Conservation (phyloP, 2,888 invertebrate species). For the Drosophila prostipennis region DNA sequence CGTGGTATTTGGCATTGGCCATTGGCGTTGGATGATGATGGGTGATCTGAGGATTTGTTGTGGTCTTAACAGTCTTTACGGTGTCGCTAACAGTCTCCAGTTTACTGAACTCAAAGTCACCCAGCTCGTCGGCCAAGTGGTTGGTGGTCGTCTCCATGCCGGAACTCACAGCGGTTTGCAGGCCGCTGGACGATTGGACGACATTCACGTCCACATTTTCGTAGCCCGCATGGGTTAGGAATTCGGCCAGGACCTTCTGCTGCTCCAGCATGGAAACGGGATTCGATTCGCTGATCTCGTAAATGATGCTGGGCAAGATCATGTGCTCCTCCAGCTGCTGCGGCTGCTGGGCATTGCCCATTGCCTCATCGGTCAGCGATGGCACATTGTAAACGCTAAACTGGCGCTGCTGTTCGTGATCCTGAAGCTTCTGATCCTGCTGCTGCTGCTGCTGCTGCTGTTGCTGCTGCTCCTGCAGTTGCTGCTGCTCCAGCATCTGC, state of each 20-base stretch:
- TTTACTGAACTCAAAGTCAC: slow-evolving; percentile 73
- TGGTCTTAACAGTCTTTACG: slow-evolving; percentile 73
- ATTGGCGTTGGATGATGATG: slow-evolving; percentile 58
- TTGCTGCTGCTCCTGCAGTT: slow-evolving; percentile 62
- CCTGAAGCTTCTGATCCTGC: slow-evolving; percentile 56
- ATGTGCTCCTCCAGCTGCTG: slow-evolving; percentile 64
- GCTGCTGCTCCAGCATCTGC: slow-evolving; percentile 66
- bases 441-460: slow-evolving; percentile 63
- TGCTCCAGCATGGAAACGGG: slow-evolving; percentile 77
- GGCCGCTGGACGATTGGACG: slow-evolving; percentile 46
- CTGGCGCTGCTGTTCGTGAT: slow-evolving; percentile 53
- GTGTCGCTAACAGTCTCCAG: slow-evolving; percentile 75
- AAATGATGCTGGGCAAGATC: slow-evolving; percentile 74
- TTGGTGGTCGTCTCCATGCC: slow-evolving; percentile 23
- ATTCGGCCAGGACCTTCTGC: slow-evolving; percentile 79
- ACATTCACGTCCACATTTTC: slow-evolving; percentile 70
- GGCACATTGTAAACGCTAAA: slow-evolving; percentile 79
- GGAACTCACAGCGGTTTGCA: slow-evolving; percentile 3
- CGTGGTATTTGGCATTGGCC: slow-evolving; percentile 72
- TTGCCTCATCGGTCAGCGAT: slow-evolving; percentile 75
- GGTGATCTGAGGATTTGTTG: slow-evolving; percentile 33
- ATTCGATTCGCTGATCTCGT: slow-evolving; percentile 77
- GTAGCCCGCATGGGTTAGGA: slow-evolving; percentile 77
- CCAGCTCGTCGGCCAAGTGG: slow-evolving; percentile 56
- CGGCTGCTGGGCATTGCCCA: slow-evolving; percentile 19